Percentiles rank a stretch among this genome's conserved stretches.
Conservation (phyloP, 1,140 invertebrate species). For the Hyphantria cunea region DNA sequence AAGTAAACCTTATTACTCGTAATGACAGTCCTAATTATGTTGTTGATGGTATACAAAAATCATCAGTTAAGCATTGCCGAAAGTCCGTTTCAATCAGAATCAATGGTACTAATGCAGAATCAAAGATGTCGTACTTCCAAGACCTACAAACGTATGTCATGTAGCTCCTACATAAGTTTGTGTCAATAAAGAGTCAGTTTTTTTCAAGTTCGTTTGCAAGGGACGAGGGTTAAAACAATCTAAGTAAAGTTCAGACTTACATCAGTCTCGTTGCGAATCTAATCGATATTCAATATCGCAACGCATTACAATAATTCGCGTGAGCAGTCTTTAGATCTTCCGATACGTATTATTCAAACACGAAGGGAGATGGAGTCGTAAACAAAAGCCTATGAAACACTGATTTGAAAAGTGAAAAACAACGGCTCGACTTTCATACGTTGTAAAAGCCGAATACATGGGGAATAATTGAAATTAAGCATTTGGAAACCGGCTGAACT, state of each 20-base stretch:
- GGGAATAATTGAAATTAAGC: no score
- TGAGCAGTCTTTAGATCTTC: conserved; percentile 30
- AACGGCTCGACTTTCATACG: background rate
- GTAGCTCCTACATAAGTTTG: conserved; percentile 3
- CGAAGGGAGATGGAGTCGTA: conserved; percentile 20
- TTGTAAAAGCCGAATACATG: background rate
- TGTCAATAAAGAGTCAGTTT: conserved; percentile 35
- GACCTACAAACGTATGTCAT: background rate
- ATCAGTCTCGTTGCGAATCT: conserved; percentile 55
- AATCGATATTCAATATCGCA: conserved; percentile 26
- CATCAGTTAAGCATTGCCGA: background rate
- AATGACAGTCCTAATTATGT: background rate
- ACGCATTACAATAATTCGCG: conserved; percentile 27
- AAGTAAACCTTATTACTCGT: no score
- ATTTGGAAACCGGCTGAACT: no score
- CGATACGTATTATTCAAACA: conserved; percentile 23
- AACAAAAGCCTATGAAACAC: conserved; percentile 21
- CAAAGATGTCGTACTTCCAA: conserved; percentile 4
- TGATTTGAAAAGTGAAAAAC: background rate
- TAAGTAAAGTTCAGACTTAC: conserved; percentile 50
- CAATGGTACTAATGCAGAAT: conserved; percentile 7
- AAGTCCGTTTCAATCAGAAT: background rate
- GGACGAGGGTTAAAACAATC: conserved; percentile 38
- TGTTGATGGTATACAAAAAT: background rate
- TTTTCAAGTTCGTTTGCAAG: conserved; percentile 37